phyloP scores from a whole-genome alignment of 1,140 invertebrate genomes.

The Dysdera silvatica region DNA sequence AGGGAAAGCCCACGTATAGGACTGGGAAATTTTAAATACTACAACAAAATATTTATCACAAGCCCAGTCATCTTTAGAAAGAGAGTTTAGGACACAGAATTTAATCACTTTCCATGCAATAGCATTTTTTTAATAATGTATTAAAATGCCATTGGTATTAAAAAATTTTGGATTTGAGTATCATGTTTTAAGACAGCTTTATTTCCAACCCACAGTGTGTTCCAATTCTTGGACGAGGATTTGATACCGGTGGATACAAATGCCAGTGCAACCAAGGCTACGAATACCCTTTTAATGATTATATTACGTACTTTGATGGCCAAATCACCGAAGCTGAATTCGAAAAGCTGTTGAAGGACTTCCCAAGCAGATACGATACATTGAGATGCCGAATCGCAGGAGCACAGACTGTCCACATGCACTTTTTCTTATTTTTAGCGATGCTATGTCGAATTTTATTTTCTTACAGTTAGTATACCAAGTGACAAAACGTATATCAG shows the following conservation, averaged over 20 bases:
- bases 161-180: neutral
- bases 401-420: neutral
- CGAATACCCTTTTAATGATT: conserved; percentile 93
- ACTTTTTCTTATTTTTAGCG: conserved; percentile 11
- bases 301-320: conserved; percentile 90
- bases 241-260: conserved; percentile 91
- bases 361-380: conserved; percentile 45
- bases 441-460: too few species aligned
- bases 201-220: conserved; percentile 89
- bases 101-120: too few species aligned
- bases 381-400: conserved; percentile 75
- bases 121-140: too few species aligned
- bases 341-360: conserved; percentile 68
- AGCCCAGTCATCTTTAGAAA: too few species aligned
- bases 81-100: too few species aligned
- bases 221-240: conserved; percentile 81
- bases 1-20: too few species aligned
- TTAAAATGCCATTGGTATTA: too few species aligned
- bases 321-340: conserved; percentile 93
- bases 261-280: conserved; percentile 95
- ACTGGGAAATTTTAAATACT: too few species aligned
- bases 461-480: too few species aligned
- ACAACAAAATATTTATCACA: too few species aligned
- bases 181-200: too few species aligned
- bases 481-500: too few species aligned